Base-by-base conservation (phyloP, 2,888 invertebrate genomes). In the Spatulosminthurus flaviceps region DNA sequence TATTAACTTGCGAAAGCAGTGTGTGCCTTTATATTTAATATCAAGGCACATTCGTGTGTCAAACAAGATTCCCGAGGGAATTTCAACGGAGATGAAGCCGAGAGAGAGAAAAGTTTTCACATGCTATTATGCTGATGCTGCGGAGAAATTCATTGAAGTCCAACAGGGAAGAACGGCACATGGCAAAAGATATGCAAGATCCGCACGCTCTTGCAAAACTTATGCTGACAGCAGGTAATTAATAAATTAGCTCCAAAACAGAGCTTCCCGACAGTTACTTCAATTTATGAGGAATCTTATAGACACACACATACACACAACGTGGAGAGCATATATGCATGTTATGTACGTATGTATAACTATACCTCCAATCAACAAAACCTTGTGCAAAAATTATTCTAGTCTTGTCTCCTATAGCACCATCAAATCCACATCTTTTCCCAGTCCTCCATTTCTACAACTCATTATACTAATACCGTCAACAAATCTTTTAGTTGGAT, bases 201-300 rank as follows among this genome's bases (percentile, higher is more conserved):
- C 9, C 51, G 16, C 51, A 51, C 51, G 51, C 51, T 51, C 51
- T n/a, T 51, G 51, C 64, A 64, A 21, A 64, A 64, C 22, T 64
- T 64, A 64, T 26, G 22, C n/a, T 24, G 64, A 64, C 64, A 64
- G 24, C 64, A 64, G 24, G n/a, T 64, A 64, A 64, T 64, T 64
- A 64, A 64, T 64, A 64, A 64, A 64, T 64, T 64, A 64, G 2
- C 4, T 19, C 21, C 2, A 26, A 26, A 2, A 26, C 64, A 24
- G 64, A 13, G 64, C 7, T 24, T 24, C 19, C 24, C 24, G 64
- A 64, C 64, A 64, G 64, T 5, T 64, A 64, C 16, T 51, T 51
- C 51, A 51, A 51, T 51, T 51, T 51, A 51, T 19, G 51, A 51
- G 51, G 51, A 51, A 51, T 11, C 51, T n/a, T n/a, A n/a, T n/a